Conservation (phyloP, 2,113 vertebrate species). For the Nicator chloris region DNA sequence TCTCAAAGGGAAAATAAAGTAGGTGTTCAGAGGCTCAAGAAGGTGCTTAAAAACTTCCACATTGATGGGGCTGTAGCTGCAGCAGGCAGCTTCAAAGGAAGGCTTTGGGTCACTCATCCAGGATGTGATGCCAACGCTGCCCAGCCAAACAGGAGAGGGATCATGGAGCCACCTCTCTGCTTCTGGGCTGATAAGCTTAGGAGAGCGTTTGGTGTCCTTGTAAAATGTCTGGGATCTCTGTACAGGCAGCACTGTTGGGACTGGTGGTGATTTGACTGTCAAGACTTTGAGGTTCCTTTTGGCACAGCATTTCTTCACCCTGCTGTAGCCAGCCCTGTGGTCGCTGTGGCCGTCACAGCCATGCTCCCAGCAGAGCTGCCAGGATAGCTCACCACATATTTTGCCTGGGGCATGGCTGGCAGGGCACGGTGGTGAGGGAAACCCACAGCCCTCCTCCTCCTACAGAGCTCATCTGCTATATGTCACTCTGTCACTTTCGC, state of each 20-base stretch:
- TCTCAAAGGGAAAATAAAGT: neutral
- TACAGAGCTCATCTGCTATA: neutral
- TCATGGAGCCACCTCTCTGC: neutral
- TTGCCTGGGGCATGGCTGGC: neutral
- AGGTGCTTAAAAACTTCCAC: neutral
- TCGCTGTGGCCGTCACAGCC: neutral
- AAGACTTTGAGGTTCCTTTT: neutral
- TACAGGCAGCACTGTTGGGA: neutral
- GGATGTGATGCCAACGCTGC: neutral
- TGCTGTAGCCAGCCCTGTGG: neutral
- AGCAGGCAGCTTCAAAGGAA: neutral
- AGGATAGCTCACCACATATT: neutral
- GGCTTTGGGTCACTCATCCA: neutral
- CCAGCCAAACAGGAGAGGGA: neutral
- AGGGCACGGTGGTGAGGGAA: neutral
- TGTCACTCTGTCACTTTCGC: neutral
- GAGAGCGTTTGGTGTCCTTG: neutral
- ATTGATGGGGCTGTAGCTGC: rapidly evolving
- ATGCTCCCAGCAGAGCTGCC: neutral
- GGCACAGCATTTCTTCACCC: neutral
- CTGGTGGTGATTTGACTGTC: neutral
- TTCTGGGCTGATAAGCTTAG: neutral
- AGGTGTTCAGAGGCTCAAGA: neutral
- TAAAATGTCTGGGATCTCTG: neutral
- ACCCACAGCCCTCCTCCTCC: neutral